Evolutionary conservation across 2,113 vertebrate species (phyloP), one percentile per base, ranked within the genome.

Genomic region (Emydura subglobosa): DNA sequence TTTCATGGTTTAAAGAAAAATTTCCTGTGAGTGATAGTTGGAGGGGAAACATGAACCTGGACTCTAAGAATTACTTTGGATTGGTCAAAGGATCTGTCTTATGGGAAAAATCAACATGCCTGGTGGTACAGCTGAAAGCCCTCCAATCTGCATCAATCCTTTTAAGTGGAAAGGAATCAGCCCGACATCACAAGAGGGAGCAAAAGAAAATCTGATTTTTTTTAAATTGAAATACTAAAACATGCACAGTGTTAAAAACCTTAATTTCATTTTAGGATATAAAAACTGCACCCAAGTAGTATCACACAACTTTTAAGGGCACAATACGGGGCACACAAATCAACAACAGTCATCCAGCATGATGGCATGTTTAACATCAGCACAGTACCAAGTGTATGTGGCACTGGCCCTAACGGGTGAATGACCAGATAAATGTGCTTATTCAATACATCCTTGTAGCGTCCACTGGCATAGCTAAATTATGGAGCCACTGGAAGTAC

Each of bases 401-500:
- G 72, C 49, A 85, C 24, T 54, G 19, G 3, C 57, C 47, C 82
- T 1, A 87, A 4, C 54, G 27, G 51, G 9, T 0, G 1, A 93
- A 49, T 13, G n/a, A 27, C 7, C 80, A 89, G n/a, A 89, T 5
- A 29, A 25, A 78, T 78, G 25, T 47, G 42, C 24, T 27, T 13
- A 78, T 47, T 78, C 11, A 44, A 13, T 42, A 78, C 12, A 44
- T 13, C 74, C 74, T 83, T 29, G 85, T 24, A 79, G 27, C 2
- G 72, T 92, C 47, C 78, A 57, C 79, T 0, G 0, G 42, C 83
- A n/a, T 50, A 79, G 82, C 17, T 72, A 0, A 0, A 0, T 2
- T 79, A 10, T 74, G 5, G 86, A 1, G 50, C 3, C 53, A n/a
- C 24, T 44, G 29, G 27, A 72, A 72, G 92, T 87, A 44, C 2